Evolutionary conservation across 1,140 invertebrate genomes (phyloP).

Genomic region (Drosophila rufa): DNA sequence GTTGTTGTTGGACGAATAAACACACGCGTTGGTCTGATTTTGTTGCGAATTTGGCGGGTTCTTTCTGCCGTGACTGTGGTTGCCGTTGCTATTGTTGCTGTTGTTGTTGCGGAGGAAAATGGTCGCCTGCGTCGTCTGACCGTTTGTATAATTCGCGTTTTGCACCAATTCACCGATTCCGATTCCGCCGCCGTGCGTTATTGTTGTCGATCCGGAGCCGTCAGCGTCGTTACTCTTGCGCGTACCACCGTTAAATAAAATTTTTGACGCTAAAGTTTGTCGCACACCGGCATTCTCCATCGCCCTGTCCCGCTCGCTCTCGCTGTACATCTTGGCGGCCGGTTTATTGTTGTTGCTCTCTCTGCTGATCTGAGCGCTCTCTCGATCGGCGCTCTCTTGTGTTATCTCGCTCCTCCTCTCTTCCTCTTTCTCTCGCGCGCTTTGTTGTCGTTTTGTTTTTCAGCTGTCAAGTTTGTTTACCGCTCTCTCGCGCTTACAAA

Average conservation of each 20-base stretch:
- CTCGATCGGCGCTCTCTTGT: slow-evolving; percentile 35
- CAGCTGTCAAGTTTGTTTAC: slow-evolving; percentile 42
- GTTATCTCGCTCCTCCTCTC: slow-evolving; percentile 16
- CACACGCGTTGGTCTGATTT: slow-evolving; percentile 64
- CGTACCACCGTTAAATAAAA: slow-evolving; percentile 81
- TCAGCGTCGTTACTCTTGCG: slow-evolving; percentile 72
- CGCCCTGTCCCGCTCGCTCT: slow-evolving; percentile 28
- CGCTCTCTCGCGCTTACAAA: slow-evolving; percentile 41
- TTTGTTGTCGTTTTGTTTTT: slow-evolving; percentile 23
- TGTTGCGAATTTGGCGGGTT: slow-evolving; percentile 63
- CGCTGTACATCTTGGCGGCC: slow-evolving; percentile 63
- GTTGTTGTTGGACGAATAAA: slow-evolving; percentile 56
- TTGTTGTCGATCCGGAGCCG: slow-evolving; percentile 33
- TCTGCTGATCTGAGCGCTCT: slow-evolving; percentile 23
- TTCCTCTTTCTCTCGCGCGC: slow-evolving; percentile 11
- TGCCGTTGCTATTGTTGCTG: slow-evolving; percentile 30
- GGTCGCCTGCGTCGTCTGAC: slow-evolving; percentile 74
- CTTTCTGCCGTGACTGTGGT: slow-evolving; percentile 42
- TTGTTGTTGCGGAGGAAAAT: slow-evolving; percentile 69
- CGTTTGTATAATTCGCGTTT: slow-evolving; percentile 73
- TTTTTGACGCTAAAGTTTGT: slow-evolving; percentile 38
- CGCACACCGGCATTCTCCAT: slow-evolving; percentile 24
- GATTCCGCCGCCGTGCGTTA: slow-evolving; percentile 43
- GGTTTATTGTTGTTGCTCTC: slow-evolving; percentile 37
- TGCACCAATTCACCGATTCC: slow-evolving; percentile 66